phyloP scores from a whole-genome alignment of 2,113 vertebrate species.

The Pedetes capensis region DNA sequence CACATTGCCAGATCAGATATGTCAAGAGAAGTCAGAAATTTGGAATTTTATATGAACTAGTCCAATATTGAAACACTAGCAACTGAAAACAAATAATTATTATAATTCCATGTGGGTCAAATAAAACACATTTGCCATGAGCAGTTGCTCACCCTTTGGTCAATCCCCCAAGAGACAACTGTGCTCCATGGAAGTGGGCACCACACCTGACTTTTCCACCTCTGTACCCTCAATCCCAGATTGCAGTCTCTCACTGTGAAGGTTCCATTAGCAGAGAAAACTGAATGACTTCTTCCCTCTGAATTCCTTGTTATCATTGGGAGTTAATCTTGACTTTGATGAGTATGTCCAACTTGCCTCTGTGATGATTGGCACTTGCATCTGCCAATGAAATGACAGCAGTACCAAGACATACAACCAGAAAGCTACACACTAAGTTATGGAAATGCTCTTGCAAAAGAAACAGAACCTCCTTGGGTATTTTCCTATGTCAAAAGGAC shows the following conservation, averaged over 20 bases:
- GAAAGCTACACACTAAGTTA: not conserved
- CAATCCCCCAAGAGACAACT: not conserved
- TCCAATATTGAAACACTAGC: not conserved
- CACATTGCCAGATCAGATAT: not conserved
- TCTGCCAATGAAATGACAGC: not conserved
- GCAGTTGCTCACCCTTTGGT: not conserved
- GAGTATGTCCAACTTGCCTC: not conserved
- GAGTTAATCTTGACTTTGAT: not conserved
- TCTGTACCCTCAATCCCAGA: not conserved
- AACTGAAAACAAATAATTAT: not conserved
- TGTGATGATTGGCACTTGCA: not conserved
- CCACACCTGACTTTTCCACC: not conserved
- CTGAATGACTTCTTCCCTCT: not conserved
- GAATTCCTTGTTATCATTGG: not conserved
- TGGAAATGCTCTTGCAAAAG: not conserved
- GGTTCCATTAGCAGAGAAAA: not conserved
- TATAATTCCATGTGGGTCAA: not conserved
- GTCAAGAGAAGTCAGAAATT: not conserved
- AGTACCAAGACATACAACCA: not conserved
- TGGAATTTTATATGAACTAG: slow-evolving; percentile 9
- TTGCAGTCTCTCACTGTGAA: not conserved
- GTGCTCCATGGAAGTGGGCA: not conserved
- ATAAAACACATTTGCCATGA: not conserved
- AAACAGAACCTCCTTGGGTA: not conserved
- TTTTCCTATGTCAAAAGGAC: not conserved